Percentiles rank a stretch among this genome's conserved stretches.
Evolutionary conservation across 2,888 invertebrate genomes (phyloP).

Genomic region (Coelinius sp.): DNA sequence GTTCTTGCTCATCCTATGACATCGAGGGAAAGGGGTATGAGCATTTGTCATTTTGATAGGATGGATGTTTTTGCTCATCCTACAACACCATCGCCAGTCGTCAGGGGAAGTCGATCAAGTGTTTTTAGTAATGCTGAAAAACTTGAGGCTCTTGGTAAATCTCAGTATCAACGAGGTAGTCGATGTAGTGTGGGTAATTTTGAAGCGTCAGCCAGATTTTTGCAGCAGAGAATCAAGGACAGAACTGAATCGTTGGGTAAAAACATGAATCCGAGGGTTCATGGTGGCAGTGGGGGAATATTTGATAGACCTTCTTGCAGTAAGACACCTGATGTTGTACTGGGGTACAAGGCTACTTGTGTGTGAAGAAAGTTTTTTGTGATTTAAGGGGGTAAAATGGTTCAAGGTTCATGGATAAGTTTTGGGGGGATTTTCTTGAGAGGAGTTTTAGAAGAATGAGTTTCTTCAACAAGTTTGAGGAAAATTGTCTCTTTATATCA

Average conservation of each 20-base stretch:
- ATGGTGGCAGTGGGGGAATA: background rate
- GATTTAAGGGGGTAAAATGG: background rate
- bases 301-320: slow-evolving; percentile 61
- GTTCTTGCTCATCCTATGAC: slow-evolving; percentile 58
- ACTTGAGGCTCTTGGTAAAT: slow-evolving; percentile 46
- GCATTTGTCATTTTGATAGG: slow-evolving; percentile 60
- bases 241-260: slow-evolving; percentile 30
- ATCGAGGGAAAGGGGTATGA: slow-evolving; percentile 60
- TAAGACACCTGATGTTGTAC: slow-evolving; percentile 58
- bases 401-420: background rate
- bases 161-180: slow-evolving; percentile 46
- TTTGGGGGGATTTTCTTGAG: slow-evolving; percentile 2
- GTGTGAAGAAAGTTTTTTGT: slow-evolving; percentile 49
- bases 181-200: slow-evolving; percentile 50
- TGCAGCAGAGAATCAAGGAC: slow-evolving; percentile 40
- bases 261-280: background rate
- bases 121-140: slow-evolving; percentile 55
- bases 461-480: background rate
- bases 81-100: slow-evolving; percentile 46
- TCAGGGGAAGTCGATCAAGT: slow-evolving; percentile 50
- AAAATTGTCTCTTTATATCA: too few species aligned
- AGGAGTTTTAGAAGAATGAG: background rate
- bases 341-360: slow-evolving; percentile 64
- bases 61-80: slow-evolving; percentile 52
- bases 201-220: slow-evolving; percentile 46